phyloP scores from a whole-genome alignment of 2,797 vertebrate genomes.

The Spinus pinus region DNA sequence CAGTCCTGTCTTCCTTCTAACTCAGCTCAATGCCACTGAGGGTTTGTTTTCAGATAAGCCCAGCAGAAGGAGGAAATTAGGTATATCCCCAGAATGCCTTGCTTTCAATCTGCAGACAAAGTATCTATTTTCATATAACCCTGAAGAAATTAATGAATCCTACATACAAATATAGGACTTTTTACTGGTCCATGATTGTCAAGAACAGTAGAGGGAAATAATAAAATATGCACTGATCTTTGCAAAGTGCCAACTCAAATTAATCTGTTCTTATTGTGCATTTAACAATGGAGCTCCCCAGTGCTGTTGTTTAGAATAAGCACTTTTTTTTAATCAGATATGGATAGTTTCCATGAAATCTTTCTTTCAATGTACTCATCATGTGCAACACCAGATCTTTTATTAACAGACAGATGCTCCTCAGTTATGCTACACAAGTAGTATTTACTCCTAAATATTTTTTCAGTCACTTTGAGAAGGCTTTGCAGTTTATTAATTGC shows the following conservation, averaged over 20 bases:
- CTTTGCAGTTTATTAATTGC: conserved; percentile 3
- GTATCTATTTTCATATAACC: not conserved
- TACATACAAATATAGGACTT: not conserved
- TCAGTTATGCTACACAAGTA: not conserved
- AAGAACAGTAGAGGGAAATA: not conserved
- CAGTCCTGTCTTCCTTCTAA: not conserved
- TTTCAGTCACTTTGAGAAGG: not conserved
- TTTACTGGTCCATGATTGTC: not conserved
- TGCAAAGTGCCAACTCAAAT: not conserved
- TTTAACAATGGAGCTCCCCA: not conserved
- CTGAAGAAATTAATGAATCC: not conserved
- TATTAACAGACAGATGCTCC: not conserved
- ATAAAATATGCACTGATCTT: not conserved
- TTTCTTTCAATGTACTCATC: not conserved
- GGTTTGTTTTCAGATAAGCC: not conserved
- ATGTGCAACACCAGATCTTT: not conserved
- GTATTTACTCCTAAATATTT: not conserved
- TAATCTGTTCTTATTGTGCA: not conserved
- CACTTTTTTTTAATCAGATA: not conserved
- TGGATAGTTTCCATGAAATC: not conserved
- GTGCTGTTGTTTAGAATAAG: not conserved
- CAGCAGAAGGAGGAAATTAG: not conserved
- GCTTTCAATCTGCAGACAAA: not conserved
- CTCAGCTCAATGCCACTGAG: not conserved
- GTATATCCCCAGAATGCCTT: not conserved